Base-by-base conservation (phyloP, 2,797 vertebrate genomes). In the Salarias fasciatus region DNA sequence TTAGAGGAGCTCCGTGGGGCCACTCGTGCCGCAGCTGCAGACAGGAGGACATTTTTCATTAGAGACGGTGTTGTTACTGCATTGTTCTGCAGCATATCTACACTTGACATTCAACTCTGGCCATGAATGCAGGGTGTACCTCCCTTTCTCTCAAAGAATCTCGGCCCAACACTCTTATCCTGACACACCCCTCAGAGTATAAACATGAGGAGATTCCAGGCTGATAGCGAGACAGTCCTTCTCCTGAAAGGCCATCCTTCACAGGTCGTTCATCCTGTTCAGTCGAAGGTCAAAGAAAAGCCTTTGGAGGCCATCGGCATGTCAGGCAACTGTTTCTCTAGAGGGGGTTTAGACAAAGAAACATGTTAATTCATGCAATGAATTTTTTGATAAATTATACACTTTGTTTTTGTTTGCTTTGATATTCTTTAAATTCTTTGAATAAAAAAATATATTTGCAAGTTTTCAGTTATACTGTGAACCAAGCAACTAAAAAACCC, bases 171-270 rank as follows among this genome's bases (percentile, higher is more conserved):
- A 55, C 75, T 54, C 85, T 87, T 76, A 86, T 88, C 86, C 85
- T 79, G 86, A 87, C 87, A 87, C 90, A 84, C 87, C 82, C 82
- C 59, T 73, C 45, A 53, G 72, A 88, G 70, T 68, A 82, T 87
- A 86, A 89, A 89, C 83, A 89, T 63, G n/a, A 48, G 14, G 42
- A 83, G 84, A 87, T 83, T 81, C 83, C 79, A 57, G 75, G 55
- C 72, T 49, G 68, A 85, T 80, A 79, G 73, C 48, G 18, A 28
- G 50, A 72, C 42, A 61, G 71, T 53, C 56, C 58, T 53, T 60
- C 62, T 69, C 57, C 37, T 63, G 48, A 66, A 73, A 72, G 62
- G 62, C 68, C 69, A 49, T 65, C 80, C 57, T 69, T 79, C 71
- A 71, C 63, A 83, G 70, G 69, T 78, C 82, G 77, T 76, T 81